Percentiles rank a stretch among this genome's conserved stretches.
Conservation (phyloP, 2,113 vertebrate genomes). For the Ia io region DNA sequence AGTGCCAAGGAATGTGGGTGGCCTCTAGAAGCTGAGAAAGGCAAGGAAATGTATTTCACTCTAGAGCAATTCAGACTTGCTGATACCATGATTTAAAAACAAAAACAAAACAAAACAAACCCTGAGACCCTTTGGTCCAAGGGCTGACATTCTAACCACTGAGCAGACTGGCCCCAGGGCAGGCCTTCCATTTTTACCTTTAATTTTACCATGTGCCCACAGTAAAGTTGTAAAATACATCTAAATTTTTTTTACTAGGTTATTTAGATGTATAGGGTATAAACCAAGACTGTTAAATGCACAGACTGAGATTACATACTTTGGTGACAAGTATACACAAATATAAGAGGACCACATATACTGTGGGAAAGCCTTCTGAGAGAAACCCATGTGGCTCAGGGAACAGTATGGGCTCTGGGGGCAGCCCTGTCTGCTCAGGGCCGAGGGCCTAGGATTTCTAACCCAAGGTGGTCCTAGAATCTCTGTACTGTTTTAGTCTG, state of each 20-base stretch:
- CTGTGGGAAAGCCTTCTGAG: not conserved
- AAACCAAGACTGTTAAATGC: not conserved
- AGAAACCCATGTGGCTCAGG: not conserved
- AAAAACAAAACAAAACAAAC: too few species aligned
- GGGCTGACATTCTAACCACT: not conserved
- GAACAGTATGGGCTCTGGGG: not conserved
- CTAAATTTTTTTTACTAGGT: not conserved
- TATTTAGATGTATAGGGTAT: not conserved
- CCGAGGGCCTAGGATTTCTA: not conserved
- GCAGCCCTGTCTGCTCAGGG: not conserved
- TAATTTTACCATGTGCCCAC: not conserved
- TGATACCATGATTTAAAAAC: too few species aligned
- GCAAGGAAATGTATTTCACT: too few species aligned
- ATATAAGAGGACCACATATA: not conserved
- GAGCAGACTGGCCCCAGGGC: not conserved
- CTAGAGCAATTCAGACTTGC: too few species aligned
- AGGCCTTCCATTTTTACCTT: not conserved
- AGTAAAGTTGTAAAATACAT: not conserved
- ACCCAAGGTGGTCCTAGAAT: not conserved
- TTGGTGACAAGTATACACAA: not conserved
- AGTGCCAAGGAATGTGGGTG: too few species aligned
- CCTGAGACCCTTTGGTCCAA: not conserved
- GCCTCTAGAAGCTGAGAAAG: too few species aligned
- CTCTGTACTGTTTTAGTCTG: not conserved
- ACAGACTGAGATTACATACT: not conserved